Percentiles rank a stretch among this genome's conserved stretches.
These are phyloP conservation scores for Melipona bicolor DNA, from an alignment of 2,888 invertebrate genomes.

Conservation along the genomic window DNA sequence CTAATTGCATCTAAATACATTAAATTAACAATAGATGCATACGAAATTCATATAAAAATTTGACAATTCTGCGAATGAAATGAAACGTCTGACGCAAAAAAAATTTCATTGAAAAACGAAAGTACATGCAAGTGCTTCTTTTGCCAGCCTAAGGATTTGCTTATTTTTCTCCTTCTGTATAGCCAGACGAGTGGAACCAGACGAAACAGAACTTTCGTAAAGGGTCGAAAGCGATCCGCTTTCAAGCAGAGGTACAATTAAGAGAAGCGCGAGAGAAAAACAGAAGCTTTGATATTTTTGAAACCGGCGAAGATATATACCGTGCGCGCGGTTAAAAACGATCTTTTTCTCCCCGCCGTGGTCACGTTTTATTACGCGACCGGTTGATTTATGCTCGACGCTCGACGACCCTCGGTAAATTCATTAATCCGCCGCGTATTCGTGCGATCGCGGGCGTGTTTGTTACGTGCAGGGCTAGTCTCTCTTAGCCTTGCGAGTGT, in stretches of 20 bases:
- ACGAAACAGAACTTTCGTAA: not conserved
- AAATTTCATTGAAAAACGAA: too few species aligned
- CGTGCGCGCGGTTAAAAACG: not conserved
- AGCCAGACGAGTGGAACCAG: too few species aligned
- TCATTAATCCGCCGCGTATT: conserved; percentile 66
- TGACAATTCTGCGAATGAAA: too few species aligned
- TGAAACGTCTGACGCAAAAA: too few species aligned
- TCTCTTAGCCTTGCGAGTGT: conserved; percentile 17
- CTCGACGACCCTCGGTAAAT: conserved; percentile 57
- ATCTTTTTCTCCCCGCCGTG: not conserved
- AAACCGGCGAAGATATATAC: not conserved
- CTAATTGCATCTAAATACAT: too few species aligned
- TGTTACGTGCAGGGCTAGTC: conserved; percentile 15
- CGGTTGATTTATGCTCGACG: conserved; percentile 19
- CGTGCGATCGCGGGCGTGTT: conserved; percentile 38
- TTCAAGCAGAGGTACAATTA: not conserved
- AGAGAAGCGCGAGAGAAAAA: not conserved
- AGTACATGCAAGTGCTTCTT: too few species aligned
- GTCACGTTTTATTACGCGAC: conserved; percentile 14
- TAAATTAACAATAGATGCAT: too few species aligned
- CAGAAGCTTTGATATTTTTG: not conserved
- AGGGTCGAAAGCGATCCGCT: not conserved
- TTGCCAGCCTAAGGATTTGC: too few species aligned
- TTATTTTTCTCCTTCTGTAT: too few species aligned
- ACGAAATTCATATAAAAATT: too few species aligned